Evolutionary conservation across 2,113 vertebrate genomes (phyloP).

Genomic region (Dasyornis broadbenti): DNA sequence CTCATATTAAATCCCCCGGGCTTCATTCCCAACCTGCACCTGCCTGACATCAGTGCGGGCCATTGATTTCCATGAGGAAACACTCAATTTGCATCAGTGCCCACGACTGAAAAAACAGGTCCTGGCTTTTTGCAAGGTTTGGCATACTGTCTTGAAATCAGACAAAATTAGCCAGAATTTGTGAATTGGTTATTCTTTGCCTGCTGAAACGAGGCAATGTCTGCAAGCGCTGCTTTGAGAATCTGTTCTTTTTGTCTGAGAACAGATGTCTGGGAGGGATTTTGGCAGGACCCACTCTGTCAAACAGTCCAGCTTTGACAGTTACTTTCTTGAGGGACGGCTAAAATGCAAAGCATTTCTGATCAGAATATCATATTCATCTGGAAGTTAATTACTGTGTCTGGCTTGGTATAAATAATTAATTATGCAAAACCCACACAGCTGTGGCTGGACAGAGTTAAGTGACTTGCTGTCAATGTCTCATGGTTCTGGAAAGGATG

Average conservation of each 20-base stretch:
- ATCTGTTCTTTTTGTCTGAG: constrained; percentile 72
- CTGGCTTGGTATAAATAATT: constrained; percentile 98
- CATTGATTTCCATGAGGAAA: constrained; percentile 18
- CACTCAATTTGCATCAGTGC: background rate
- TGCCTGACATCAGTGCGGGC: background rate
- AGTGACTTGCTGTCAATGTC: constrained; percentile 92
- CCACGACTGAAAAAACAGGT: background rate
- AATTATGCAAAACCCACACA: constrained; percentile 98
- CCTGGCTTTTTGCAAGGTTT: constrained; percentile 25
- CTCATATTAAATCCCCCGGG: background rate
- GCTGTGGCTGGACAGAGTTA: constrained; percentile 94
- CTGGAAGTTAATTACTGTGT: constrained; percentile 99
- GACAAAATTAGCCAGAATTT: constrained; percentile 64
- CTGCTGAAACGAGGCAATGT: constrained; percentile 41
- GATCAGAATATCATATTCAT: constrained; percentile 99
- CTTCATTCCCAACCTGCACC: constrained; percentile 13
- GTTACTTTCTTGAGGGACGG: constrained; percentile 92
- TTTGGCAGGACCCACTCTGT: constrained; percentile 89
- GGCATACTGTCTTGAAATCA: constrained; percentile 36
- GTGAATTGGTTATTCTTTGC: constrained; percentile 59
- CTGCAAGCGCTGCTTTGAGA: constrained; percentile 46
- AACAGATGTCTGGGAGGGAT: constrained; percentile 93
- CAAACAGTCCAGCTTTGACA: constrained; percentile 92
- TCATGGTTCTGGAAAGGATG: constrained; percentile 81
- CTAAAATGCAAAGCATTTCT: constrained; percentile 94